These are phyloP conservation scores for Tetraneura akinire DNA, from an alignment of 1,140 invertebrate genomes.

Conservation along the genomic window DNA sequence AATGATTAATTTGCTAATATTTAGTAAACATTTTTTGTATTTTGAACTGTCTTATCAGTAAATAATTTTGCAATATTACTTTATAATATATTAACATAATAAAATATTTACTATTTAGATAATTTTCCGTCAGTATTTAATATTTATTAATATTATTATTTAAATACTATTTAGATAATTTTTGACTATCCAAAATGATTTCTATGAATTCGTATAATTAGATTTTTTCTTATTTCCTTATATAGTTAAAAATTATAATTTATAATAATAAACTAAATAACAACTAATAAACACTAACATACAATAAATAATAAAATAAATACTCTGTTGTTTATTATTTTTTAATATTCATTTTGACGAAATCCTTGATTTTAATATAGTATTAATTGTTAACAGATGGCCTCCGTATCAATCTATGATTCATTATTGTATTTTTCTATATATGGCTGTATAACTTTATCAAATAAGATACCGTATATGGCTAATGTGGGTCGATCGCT, in stretches of 20 bases:
- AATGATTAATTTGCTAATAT: no score
- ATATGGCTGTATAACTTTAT: conserved; percentile 43
- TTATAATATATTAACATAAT: no score
- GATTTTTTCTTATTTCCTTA: conserved; percentile 1
- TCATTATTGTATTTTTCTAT: conserved; percentile 43
- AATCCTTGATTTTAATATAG: conserved; percentile 36
- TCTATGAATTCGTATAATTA: not conserved
- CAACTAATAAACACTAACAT: not conserved
- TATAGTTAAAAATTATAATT: conserved; percentile 20
- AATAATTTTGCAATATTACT: no score
- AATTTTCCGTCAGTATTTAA: no score
- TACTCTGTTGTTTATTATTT: not conserved
- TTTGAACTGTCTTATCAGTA: no score
- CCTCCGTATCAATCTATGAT: conserved; percentile 40
- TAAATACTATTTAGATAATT: not conserved
- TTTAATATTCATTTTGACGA: not conserved
- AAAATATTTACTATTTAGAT: no score
- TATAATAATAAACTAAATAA: not conserved
- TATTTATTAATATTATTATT: no score
- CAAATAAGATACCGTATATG: conserved; percentile 44
- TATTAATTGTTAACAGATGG: conserved; percentile 45
- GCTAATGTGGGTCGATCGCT: conserved; percentile 44
- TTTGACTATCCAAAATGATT: not conserved
- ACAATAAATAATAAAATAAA: no score
- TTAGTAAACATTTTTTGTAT: no score